phyloP scores from a whole-genome alignment of 2,888 invertebrate species.

The Standfussiana lucernea region DNA sequence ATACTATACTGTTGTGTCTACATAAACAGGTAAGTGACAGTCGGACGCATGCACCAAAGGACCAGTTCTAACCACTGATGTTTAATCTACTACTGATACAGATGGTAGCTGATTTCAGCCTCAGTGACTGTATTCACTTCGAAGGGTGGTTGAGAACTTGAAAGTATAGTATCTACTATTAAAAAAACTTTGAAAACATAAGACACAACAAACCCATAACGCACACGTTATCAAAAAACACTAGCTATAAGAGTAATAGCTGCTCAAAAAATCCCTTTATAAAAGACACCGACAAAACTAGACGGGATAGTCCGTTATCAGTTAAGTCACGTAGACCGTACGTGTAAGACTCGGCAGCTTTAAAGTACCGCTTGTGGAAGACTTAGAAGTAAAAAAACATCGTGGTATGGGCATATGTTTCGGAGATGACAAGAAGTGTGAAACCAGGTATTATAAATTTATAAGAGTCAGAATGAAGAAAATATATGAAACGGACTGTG shows the following conservation, averaged over 20 bases:
- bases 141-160: too few species aligned
- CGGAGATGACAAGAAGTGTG: not conserved
- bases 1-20: not conserved
- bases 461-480: not conserved
- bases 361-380: not conserved
- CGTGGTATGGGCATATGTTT: not conserved
- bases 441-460: not conserved
- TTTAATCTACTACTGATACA: too few species aligned
- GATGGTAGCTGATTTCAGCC: too few species aligned
- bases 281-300: conserved; percentile 24
- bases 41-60: not conserved
- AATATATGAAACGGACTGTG: not conserved
- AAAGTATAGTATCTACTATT: not conserved
- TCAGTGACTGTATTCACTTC: too few species aligned
- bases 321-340: conserved; percentile 48
- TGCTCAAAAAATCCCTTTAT: not conserved
- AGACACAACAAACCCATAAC: not conserved
- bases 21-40: not conserved
- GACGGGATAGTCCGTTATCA: not conserved
- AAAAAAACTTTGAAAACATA: not conserved
- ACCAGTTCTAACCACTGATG: not conserved
- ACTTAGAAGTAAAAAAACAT: not conserved
- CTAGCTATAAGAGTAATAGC: conserved; percentile 25
- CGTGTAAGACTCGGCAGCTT: conserved; percentile 24
- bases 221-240: conserved; percentile 8